These are phyloP conservation scores for Silvanus unidentatus DNA, from an alignment of 2,888 invertebrate genomes.

Conservation along the genomic window DNA sequence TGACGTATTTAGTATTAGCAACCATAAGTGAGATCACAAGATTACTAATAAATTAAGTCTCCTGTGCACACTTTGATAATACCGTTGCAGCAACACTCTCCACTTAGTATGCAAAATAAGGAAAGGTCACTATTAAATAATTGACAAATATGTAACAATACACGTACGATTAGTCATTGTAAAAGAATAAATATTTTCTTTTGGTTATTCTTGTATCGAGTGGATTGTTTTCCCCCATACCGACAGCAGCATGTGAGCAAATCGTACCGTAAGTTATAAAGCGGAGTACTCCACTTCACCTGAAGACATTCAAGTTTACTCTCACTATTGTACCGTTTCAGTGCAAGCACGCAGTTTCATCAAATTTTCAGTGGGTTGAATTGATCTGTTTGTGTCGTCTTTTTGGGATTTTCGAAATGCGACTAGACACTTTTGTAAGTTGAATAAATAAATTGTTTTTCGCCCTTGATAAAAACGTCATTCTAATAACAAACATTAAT, in stretches of 20 bases:
- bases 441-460: no score
- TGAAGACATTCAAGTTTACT: constrained; percentile 25
- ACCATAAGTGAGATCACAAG: no score
- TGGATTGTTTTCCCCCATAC: constrained; percentile 5
- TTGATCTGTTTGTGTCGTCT: constrained; percentile 2
- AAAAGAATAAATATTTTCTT: constrained; percentile 5
- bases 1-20: no score
- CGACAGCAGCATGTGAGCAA: not conserved
- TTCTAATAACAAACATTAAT: no score
- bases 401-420: constrained; percentile 3
- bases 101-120: no score
- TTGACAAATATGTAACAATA: constrained; percentile 4
- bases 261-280: constrained; percentile 25
- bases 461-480: no score
- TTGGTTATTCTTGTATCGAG: constrained; percentile 1
- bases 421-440: not conserved
- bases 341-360: no score
- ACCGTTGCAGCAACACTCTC: no score
- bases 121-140: constrained; percentile 1
- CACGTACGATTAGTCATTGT: constrained; percentile 1
- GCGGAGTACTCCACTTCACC: constrained; percentile 18
- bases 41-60: no score
- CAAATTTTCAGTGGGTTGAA: no score
- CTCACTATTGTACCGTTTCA: constrained; percentile 21
- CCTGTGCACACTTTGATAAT: no score